Evolutionary conservation across 2,888 invertebrate genomes (phyloP).

Genomic region (Nomada ruficornis): DNA sequence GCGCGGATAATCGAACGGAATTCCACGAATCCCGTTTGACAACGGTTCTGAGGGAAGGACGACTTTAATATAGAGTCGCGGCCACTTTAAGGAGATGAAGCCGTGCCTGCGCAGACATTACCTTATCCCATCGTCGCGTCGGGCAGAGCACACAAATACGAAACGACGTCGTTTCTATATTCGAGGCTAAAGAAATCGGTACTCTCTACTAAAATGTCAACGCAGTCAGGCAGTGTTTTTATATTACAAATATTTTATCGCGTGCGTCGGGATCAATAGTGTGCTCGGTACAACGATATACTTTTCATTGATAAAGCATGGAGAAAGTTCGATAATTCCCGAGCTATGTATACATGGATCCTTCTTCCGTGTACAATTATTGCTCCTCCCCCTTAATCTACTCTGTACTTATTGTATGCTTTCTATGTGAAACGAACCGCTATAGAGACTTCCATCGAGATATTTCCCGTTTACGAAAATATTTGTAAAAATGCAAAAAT

Average conservation of each 20-base stretch:
- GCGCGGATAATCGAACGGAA: slow-evolving; percentile 12
- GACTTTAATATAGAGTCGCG: slow-evolving; percentile 32
- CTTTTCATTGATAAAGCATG: slow-evolving; percentile 52
- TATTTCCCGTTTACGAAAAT: background rate
- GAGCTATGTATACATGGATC: slow-evolving; percentile 29
- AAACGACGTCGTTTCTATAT: slow-evolving; percentile 21
- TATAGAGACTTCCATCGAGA: background rate
- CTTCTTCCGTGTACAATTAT: slow-evolving; percentile 46
- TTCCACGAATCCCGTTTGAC: slow-evolving; percentile 1
- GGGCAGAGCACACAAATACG: slow-evolving; percentile 27
- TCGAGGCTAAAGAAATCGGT: slow-evolving; percentile 51
- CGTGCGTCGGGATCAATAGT: slow-evolving; percentile 68
- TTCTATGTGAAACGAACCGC: background rate
- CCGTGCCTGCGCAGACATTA: slow-evolving; percentile 39
- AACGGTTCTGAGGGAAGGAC: background rate
- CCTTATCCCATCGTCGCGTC: slow-evolving; percentile 12
- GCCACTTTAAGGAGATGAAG: slow-evolving; percentile 42
- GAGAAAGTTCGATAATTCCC: slow-evolving; percentile 62
- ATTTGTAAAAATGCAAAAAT: background rate
- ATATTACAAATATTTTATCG: slow-evolving; percentile 72
- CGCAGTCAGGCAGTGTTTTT: slow-evolving; percentile 58
- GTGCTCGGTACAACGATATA: slow-evolving; percentile 65
- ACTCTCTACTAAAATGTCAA: slow-evolving; percentile 37
- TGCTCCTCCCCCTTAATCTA: background rate
- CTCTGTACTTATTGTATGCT: background rate